Conservation (phyloP, 2,888 invertebrate species). For the Cheilosia pagana region DNA sequence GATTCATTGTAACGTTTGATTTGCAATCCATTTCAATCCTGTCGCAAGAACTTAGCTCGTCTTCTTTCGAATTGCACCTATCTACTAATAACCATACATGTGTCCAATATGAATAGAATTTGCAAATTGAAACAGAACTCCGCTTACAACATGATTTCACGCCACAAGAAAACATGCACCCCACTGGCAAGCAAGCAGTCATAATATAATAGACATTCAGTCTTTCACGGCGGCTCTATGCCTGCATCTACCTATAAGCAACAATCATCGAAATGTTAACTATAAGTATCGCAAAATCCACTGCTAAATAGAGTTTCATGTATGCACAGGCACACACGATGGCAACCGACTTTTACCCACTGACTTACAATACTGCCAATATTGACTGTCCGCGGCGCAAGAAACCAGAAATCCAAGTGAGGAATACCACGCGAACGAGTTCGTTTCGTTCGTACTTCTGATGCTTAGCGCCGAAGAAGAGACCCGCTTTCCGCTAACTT, state of each 20-base stretch:
- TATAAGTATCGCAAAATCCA: conserved; percentile 41
- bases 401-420: conserved; percentile 67
- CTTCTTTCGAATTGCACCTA: background rate
- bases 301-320: conserved; percentile 9
- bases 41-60: conserved; percentile 30
- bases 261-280: conserved; percentile 20
- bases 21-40: conserved; percentile 8
- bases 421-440: conserved; percentile 65
- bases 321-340: conserved; percentile 16
- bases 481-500: conserved; percentile 63
- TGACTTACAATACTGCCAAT: conserved; percentile 57
- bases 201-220: conserved; percentile 31
- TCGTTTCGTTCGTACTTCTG: conserved; percentile 35
- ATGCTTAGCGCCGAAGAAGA: conserved; percentile 35
- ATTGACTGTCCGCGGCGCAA: conserved; percentile 54
- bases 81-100: conserved; percentile 9
- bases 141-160: conserved; percentile 48
- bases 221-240: conserved; percentile 23
- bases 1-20: conserved; percentile 7
- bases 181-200: conserved; percentile 20
- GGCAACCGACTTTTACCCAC: conserved; percentile 53
- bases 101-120: conserved; percentile 13
- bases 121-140: conserved; percentile 28
- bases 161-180: conserved; percentile 28
- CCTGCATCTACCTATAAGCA: background rate